phyloP scores from a whole-genome alignment of 2,888 invertebrate species.

The Malacosoma neustria region DNA sequence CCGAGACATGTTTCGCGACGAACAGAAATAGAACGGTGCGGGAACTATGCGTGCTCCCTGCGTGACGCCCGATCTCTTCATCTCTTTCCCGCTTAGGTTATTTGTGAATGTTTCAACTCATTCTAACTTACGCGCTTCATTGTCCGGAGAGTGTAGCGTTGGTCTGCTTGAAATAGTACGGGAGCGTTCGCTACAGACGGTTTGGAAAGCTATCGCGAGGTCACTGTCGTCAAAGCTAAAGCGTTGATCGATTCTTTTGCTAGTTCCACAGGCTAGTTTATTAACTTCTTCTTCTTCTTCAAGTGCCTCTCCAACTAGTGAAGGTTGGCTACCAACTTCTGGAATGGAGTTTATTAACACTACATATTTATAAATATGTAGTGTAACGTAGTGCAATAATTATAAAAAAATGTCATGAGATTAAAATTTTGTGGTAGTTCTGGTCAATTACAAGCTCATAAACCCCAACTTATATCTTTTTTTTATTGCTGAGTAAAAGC shows the following conservation, averaged over 20 bases:
- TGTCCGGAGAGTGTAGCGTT: conserved; percentile 61
- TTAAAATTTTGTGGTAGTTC: too few relatives aligned
- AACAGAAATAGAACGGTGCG: conserved; percentile 69
- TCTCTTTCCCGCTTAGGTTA: conserved; percentile 49
- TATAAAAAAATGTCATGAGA: too few relatives aligned
- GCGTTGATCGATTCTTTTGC: conserved; percentile 29
- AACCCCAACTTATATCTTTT: too few relatives aligned
- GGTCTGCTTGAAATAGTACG: conserved; percentile 69
- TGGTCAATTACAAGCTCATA: too few relatives aligned
- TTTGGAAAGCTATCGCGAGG: conserved; percentile 65
- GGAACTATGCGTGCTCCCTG: conserved; percentile 64
- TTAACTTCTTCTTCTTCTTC: too few relatives aligned
- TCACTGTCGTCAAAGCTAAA: conserved; percentile 56
- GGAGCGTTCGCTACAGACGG: conserved; percentile 65
- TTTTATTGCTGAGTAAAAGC: too few relatives aligned
- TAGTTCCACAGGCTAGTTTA: too few relatives aligned
- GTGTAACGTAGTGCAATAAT: too few relatives aligned
- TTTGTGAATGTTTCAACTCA: conserved; percentile 50
- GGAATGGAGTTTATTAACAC: too few relatives aligned
- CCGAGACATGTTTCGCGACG: conserved; percentile 74
- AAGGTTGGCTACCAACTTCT: too few relatives aligned
- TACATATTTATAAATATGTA: too few relatives aligned
- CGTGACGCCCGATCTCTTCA: conserved; percentile 48
- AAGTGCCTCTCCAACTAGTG: too few relatives aligned
- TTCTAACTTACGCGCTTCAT: conserved; percentile 62